phyloP scores from a whole-genome alignment of 2,797 vertebrate species.

The Amblyraja radiata region DNA sequence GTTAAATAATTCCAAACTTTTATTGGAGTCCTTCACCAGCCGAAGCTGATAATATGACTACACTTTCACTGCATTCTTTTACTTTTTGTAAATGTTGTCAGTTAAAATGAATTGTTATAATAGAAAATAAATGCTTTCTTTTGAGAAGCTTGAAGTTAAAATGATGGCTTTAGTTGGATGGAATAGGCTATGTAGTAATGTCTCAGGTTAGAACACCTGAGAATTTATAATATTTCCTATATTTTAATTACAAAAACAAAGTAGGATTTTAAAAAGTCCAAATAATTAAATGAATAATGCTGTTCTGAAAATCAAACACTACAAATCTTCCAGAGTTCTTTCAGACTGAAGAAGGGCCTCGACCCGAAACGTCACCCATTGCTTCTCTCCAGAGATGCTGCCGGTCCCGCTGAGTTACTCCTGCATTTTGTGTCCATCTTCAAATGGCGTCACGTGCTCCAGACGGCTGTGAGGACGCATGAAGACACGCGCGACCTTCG shows the following conservation, averaged over 20 bases:
- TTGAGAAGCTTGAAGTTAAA: not conserved
- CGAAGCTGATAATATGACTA: not conserved
- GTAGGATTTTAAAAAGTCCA: constrained; percentile 38
- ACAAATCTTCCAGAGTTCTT: not conserved
- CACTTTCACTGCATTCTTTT: not conserved
- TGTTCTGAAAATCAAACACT: not conserved
- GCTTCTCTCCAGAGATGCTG: no score
- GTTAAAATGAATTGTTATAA: not conserved
- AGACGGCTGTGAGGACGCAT: no score
- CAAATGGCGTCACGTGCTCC: no score
- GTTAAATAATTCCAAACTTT: not conserved
- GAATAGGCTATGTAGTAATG: not conserved
- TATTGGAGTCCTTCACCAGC: not conserved
- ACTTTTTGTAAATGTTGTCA: not conserved
- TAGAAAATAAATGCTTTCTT: not conserved
- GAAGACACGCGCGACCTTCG: no score
- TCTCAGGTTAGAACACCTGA: no score
- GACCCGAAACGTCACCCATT: no score
- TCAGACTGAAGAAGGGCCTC: no score
- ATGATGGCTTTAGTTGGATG: not conserved
- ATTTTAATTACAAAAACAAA: not conserved
- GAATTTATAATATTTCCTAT: not conserved
- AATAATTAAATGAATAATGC: constrained; percentile 12
- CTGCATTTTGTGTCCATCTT: no score
- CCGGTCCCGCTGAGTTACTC: no score